These are phyloP conservation scores for Andrena dorsata DNA, from an alignment of 2,888 invertebrate species.

Conservation along the genomic window DNA sequence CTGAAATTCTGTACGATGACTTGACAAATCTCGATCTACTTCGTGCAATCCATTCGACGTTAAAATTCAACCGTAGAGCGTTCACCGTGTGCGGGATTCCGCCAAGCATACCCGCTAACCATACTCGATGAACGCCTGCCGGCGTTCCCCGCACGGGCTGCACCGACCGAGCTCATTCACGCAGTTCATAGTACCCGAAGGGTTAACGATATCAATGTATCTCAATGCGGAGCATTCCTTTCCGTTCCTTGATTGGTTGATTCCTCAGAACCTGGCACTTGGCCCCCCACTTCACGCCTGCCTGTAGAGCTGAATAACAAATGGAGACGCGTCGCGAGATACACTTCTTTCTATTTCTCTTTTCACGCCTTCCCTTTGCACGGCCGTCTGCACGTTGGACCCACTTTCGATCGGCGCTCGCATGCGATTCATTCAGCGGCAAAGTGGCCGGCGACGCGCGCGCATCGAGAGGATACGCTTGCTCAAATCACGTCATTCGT, in stretches of 20 bases:
- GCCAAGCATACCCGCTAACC: too few species aligned
- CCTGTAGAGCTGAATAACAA: neutral
- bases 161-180: too few species aligned
- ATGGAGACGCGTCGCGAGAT: neutral
- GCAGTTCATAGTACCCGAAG: too few species aligned
- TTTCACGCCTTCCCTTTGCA: constrained; percentile 27
- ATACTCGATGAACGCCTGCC: too few species aligned
- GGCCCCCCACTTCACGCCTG: neutral
- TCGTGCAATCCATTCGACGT: too few species aligned
- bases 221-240: neutral
- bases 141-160: too few species aligned
- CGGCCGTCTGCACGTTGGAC: constrained; percentile 4
- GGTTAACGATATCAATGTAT: too few species aligned
- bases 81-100: too few species aligned
- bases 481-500: constrained; percentile 10
- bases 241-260: neutral
- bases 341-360: constrained; percentile 3
- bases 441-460: constrained; percentile 1
- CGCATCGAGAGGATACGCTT: constrained; percentile 1
- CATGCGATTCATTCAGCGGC: constrained; percentile 19
- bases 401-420: neutral
- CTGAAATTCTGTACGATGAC: too few species aligned
- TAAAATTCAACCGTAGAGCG: too few species aligned
- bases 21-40: too few species aligned
- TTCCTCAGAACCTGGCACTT: neutral